A percentile compares a stretch with the other conserved stretches of the same genome.
phyloP scores from a whole-genome alignment of 2,888 invertebrate species.

The Tethea ocularis region DNA sequence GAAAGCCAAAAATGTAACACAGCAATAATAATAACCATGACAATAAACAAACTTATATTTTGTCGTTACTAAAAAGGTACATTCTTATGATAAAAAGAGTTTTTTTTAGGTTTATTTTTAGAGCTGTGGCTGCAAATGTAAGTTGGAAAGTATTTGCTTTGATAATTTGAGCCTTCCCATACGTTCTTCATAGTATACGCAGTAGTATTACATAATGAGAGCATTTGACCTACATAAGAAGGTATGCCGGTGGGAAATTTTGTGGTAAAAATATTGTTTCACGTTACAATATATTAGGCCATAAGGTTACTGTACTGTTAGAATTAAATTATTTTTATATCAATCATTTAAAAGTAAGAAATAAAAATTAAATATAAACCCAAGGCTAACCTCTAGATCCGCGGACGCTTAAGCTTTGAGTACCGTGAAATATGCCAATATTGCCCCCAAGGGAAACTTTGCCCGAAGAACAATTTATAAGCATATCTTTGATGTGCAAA shows the following conservation, averaged over 20 bases:
- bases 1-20: constrained; percentile 9
- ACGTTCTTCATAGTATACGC: constrained; percentile 43
- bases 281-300: constrained; percentile 11
- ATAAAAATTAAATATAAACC: too few species aligned
- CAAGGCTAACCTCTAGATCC: too few species aligned
- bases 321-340: too few species aligned
- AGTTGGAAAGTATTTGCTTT: constrained; percentile 42
- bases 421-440: too few species aligned
- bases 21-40: neutral
- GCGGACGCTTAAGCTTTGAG: too few species aligned
- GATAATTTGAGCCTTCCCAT: constrained; percentile 48
- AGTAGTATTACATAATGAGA: constrained; percentile 37
- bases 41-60: neutral
- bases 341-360: too few species aligned
- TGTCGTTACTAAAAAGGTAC: neutral
- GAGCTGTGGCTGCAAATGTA: neutral
- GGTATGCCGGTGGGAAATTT: constrained; percentile 50
- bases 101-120: neutral
- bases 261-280: constrained; percentile 16
- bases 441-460: too few species aligned
- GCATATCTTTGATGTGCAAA: too few species aligned
- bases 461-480: too few species aligned
- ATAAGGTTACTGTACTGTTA: neutral
- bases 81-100: too few species aligned
- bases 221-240: constrained; percentile 45